Conservation (phyloP, 2,888 invertebrate genomes). For the Malthinus flaveolus region DNA sequence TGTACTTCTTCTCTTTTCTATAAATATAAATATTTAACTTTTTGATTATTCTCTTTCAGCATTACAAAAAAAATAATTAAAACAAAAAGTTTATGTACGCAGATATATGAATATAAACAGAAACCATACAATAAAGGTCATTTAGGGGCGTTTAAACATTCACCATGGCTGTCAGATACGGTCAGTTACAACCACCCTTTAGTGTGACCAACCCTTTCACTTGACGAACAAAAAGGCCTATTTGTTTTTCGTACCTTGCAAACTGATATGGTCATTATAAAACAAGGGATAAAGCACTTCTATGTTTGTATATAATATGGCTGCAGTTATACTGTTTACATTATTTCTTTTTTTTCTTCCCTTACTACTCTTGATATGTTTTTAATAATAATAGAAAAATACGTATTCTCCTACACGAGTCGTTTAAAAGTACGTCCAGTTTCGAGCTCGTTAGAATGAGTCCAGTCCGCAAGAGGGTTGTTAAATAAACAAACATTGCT, state of each 20-base stretch:
- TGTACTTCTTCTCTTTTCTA: too few species aligned
- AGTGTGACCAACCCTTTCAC: conserved; percentile 27
- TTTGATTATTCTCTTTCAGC: too few species aligned
- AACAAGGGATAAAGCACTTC: conserved; percentile 5
- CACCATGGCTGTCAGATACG: conserved; percentile 29
- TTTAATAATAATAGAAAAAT: too few species aligned
- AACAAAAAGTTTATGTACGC: conserved; percentile 5
- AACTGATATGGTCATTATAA: conserved; percentile 12
- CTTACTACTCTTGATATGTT: too few species aligned
- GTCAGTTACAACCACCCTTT: conserved; percentile 27
- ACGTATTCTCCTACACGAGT: too few species aligned
- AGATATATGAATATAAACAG: conserved; percentile 14
- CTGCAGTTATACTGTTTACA: not conserved
- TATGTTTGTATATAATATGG: conserved; percentile 4
- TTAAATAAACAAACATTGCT: too few species aligned
- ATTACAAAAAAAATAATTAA: not conserved
- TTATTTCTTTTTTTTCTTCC: too few species aligned
- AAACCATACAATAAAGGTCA: conserved; percentile 22
- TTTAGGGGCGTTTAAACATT: conserved; percentile 31
- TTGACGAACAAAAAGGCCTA: conserved; percentile 19
- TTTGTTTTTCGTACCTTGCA: conserved; percentile 20
- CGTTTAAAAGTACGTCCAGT: too few species aligned
- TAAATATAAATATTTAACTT: too few species aligned
- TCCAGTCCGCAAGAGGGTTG: too few species aligned
- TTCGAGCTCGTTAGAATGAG: too few species aligned